phyloP scores from a whole-genome alignment of 1,140 invertebrate species.

The Temnothorax longispinosus region DNA sequence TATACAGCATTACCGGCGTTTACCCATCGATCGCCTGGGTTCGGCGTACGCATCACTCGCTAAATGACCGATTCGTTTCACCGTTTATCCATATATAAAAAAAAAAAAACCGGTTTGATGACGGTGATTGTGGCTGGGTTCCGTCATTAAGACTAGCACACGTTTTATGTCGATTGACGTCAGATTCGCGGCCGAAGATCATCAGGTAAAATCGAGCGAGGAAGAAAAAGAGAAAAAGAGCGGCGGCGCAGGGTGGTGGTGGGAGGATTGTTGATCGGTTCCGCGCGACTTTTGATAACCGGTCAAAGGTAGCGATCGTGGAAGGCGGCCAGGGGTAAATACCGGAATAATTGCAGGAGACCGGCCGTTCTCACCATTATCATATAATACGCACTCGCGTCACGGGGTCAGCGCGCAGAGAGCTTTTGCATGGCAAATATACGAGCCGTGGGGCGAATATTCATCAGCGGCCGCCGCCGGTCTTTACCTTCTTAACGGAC shows the following conservation, averaged over 20 bases:
- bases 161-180: neutral
- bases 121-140: neutral
- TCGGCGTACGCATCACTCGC: too few species aligned
- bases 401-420: constrained; percentile 17
- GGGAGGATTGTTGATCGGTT: neutral
- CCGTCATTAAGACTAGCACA: neutral
- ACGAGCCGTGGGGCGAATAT: constrained; percentile 12
- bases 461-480: neutral
- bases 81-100: neutral
- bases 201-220: neutral
- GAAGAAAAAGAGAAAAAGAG: neutral
- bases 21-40: too few species aligned
- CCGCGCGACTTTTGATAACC: neutral
- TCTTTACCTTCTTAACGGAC: constrained; percentile 42
- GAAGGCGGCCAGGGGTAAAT: neutral
- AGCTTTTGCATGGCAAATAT: constrained; percentile 43
- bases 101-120: neutral
- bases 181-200: neutral
- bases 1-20: neutral
- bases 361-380: constrained; percentile 18
- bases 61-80: neutral
- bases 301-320: constrained; percentile 26
- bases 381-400: constrained; percentile 42
- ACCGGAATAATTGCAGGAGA: neutral
- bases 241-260: too few species aligned